Conservation (phyloP, 2,113 vertebrate species). For the Camarhynchus parvulus region DNA sequence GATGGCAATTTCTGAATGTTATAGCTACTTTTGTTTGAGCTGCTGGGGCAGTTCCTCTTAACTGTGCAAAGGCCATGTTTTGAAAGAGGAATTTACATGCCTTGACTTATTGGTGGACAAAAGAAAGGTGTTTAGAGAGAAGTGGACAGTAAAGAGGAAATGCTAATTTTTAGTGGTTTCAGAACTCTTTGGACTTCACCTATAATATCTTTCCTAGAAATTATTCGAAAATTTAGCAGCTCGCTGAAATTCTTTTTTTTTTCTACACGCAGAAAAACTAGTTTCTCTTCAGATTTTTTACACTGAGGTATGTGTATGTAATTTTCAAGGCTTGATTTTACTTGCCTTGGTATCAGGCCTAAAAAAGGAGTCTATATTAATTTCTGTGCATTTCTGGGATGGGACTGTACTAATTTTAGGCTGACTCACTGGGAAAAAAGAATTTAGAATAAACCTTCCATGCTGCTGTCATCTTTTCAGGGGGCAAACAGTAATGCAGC, state of each 20-base stretch:
- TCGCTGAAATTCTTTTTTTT: accelerated
- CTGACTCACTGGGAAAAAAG: not conserved
- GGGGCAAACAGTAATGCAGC: not conserved
- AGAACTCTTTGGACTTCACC: not conserved
- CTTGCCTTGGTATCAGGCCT: not conserved
- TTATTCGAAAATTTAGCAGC: not conserved
- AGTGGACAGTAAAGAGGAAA: not conserved
- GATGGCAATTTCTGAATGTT: not conserved
- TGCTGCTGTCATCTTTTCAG: not conserved
- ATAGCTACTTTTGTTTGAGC: not conserved
- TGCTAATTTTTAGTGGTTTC: not conserved
- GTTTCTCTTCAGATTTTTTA: not conserved
- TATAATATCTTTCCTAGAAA: not conserved
- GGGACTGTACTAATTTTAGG: not conserved
- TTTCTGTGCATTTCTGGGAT: not conserved
- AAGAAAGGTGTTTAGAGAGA: not conserved
- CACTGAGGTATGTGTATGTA: accelerated
- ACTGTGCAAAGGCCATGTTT: not conserved
- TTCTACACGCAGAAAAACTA: not conserved
- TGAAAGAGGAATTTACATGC: not conserved
- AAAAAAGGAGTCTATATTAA: not conserved
- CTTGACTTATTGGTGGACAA: accelerated
- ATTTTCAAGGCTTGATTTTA: not conserved
- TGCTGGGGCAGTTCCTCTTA: not conserved
- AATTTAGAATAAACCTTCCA: not conserved